Evolutionary conservation across 2,797 vertebrate species (phyloP).

Genomic region (Podarcis siculus): DNA sequence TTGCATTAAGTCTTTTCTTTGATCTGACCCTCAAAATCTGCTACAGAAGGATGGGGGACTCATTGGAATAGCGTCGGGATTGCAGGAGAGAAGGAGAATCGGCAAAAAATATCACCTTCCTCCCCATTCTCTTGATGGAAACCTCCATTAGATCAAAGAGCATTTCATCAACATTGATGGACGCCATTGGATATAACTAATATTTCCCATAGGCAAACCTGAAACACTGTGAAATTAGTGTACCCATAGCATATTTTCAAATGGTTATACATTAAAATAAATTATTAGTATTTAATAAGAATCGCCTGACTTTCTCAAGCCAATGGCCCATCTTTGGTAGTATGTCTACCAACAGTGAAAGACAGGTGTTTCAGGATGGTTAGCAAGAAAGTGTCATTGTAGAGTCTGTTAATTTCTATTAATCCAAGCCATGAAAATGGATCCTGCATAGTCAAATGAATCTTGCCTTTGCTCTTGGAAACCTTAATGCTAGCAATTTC

Average conservation of each 20-base stretch:
- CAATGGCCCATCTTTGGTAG: background rate
- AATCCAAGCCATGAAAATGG: background rate
- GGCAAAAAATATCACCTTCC: too few species aligned
- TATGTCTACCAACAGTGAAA: background rate
- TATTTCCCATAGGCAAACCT: background rate
- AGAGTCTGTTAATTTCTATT: background rate
- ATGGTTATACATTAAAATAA: background rate
- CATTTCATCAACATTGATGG: too few species aligned
- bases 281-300: background rate
- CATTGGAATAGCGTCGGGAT: too few species aligned
- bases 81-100: too few species aligned
- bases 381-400: background rate
- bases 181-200: background rate
- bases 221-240: background rate
- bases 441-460: background rate
- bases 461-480: background rate
- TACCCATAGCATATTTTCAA: background rate
- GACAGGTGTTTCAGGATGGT: background rate
- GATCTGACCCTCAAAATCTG: too few species aligned
- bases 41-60: too few species aligned
- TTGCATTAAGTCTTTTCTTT: too few species aligned
- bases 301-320: background rate
- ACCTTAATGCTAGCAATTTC: background rate
- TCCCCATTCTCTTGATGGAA: too few species aligned
- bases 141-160: too few species aligned